A percentile compares a stretch with the other conserved stretches of the same genome.
Conservation (phyloP, 2,888 invertebrate species). For the Disparrhopalites patrizii region DNA sequence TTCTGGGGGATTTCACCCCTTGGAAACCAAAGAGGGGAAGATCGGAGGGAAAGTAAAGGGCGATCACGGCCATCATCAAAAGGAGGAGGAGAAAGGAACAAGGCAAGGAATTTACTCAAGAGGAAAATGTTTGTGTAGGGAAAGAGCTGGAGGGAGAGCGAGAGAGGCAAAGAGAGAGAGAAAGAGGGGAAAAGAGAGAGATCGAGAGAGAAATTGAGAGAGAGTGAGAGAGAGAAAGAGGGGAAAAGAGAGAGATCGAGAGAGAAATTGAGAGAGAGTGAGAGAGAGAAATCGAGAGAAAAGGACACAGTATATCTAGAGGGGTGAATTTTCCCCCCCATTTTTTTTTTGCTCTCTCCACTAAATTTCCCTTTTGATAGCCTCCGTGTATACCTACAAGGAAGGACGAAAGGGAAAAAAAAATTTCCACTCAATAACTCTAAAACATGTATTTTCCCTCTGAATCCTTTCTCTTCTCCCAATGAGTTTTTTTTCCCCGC, state of each 20-base stretch:
- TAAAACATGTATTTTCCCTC: constrained; percentile 16
- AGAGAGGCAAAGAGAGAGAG: not conserved
- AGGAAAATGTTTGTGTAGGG: not conserved
- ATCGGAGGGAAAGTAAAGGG: not conserved
- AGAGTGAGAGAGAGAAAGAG: no score
- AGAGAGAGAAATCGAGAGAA: no score
- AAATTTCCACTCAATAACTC: constrained; percentile 21
- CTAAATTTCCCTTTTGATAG: no score
- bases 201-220: no score
- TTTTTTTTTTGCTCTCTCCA: no score
- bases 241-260: no score
- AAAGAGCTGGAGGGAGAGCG: not conserved
- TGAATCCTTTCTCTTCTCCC: not conserved
- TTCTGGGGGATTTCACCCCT: no score
- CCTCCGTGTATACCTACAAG: no score
- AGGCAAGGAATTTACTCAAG: no score
- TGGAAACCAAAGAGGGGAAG: not conserved
- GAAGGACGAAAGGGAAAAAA: not conserved
- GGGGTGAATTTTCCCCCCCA: no score
- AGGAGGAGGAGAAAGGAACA: not conserved
- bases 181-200: not conserved
- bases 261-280: no score
- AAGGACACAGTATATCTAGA: no score
- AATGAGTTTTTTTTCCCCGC: not conserved
- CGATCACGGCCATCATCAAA: not conserved